phyloP scores from a whole-genome alignment of 2,888 invertebrate species.

The Salpingus planirostris region DNA sequence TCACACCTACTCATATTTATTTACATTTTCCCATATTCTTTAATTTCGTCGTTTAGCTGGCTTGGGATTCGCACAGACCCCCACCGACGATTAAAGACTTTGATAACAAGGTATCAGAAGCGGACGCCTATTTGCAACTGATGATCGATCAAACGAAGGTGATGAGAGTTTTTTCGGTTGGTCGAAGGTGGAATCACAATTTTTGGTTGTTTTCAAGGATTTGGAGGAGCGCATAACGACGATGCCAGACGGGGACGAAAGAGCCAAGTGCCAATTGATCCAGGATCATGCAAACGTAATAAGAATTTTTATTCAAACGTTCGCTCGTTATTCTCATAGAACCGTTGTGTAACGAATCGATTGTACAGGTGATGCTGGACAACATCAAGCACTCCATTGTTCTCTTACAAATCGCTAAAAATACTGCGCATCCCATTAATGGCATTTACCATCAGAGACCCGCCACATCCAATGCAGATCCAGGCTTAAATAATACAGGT shows the following conservation, averaged over 20 bases:
- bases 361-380: slow-evolving; percentile 83
- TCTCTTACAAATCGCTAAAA: slow-evolving; percentile 95
- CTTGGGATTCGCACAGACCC: slow-evolving; percentile 50
- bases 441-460: slow-evolving; percentile 69
- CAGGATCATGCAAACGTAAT: slow-evolving; percentile 68
- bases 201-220: slow-evolving; percentile 45
- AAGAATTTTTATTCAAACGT: slow-evolving; percentile 1
- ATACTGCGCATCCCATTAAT: slow-evolving; percentile 85
- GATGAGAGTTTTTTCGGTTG: slow-evolving; percentile 21
- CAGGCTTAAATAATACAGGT: too few species aligned
- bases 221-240: slow-evolving; percentile 57
- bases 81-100: slow-evolving; percentile 59
- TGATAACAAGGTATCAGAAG: slow-evolving; percentile 86
- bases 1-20: too few species aligned
- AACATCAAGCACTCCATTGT: slow-evolving; percentile 98
- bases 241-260: slow-evolving; percentile 54
- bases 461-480: slow-evolving; percentile 20
- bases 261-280: slow-evolving; percentile 58
- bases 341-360: too few species aligned
- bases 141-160: slow-evolving; percentile 88
- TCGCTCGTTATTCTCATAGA: slow-evolving; percentile 5
- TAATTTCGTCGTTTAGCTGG: slow-evolving; percentile 44
- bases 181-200: background rate
- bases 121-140: slow-evolving; percentile 91
- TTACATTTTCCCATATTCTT: slow-evolving; percentile 7